Base-by-base conservation (phyloP, 2,888 invertebrate genomes). In the Drosophila nigricruria region DNA sequence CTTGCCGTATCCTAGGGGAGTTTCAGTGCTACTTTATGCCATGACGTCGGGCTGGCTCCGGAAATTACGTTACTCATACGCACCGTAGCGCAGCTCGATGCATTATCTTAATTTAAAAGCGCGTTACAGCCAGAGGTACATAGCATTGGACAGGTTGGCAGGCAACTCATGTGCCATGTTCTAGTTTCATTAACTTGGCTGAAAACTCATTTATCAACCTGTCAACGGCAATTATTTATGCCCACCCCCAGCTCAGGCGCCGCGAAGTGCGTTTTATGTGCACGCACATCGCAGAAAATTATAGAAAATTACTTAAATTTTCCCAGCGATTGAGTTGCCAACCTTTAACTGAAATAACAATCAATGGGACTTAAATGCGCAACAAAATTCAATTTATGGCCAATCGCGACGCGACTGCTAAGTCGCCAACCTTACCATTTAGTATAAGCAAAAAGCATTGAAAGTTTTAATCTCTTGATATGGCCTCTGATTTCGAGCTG, bases 191-290 rank as follows among this genome's bases (percentile, higher is more conserved):
- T 87, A 87, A 77, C 82, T 83, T 77, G 70, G 73, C 82, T 82
- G 72, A 74, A 87, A 79, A 73, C 82, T 76, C 88, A 89, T 88
- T 89, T 85, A 89, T 88, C 88, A 88, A 85, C 73, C 83, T 88
- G 88, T 88, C 88, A 88, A 76, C 86, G 38, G 74, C 83, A 88
- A 88, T 89, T 89, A 89, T 89, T 87, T 84, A 88, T 85, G 71
- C 56, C 68, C 53, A 16, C 70, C 50, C 18, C 38, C 43, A 1
- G 10, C 20, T 34, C 23, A 32, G 27, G 42, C 27, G 32, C 14
- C 42, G 25, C 34, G 1, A 58, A 47, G 34, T 78, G 75, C 66
- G 63, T 18, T 60, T 70, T 45, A 63, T 74, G 66, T 50, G 63
- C 62, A 49, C 66, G 50, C 57, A 72, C 70, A 47, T 45, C 36